Evolutionary conservation across 2,888 invertebrate species (phyloP).

Genomic region (Criorhina ranunculi): DNA sequence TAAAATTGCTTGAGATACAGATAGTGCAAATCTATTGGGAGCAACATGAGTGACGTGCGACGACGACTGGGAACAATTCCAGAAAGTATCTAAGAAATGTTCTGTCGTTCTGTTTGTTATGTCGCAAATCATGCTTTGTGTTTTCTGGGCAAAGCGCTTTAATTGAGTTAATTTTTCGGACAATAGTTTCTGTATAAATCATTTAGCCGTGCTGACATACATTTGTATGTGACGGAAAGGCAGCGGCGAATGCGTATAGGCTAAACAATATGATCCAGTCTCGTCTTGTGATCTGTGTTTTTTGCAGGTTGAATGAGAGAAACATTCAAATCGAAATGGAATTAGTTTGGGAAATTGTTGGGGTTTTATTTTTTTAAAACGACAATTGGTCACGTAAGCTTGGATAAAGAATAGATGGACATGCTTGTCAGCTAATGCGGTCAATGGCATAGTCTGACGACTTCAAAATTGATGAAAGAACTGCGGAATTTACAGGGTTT

Average conservation of each 20-base stretch:
- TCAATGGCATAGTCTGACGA: conserved; percentile 37
- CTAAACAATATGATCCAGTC: conserved; percentile 22
- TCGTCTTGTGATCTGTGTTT: conserved; percentile 25
- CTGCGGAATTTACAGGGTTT: background rate
- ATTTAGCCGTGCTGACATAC: conserved; percentile 21
- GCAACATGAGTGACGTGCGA: conserved; percentile 6
- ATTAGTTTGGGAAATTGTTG: conserved; percentile 33
- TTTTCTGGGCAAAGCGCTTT: conserved; percentile 39
- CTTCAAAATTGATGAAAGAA: conserved; percentile 18
- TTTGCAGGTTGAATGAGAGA: conserved; percentile 13
- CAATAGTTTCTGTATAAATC: conserved; percentile 46
- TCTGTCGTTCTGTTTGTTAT: conserved; percentile 13
- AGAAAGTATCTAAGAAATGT: conserved; percentile 28
- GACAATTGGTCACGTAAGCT: conserved; percentile 13
- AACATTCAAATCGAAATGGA: conserved; percentile 21
- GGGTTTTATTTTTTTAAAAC: background rate
- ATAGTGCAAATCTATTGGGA: conserved; percentile 51
- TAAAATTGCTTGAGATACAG: conserved; percentile 50
- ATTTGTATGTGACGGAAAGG: background rate
- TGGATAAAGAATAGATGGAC: conserved; percentile 34
- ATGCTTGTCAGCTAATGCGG: conserved; percentile 17
- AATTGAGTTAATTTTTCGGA: conserved; percentile 72
- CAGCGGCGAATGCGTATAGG: background rate
- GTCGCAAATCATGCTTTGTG: conserved; percentile 29
- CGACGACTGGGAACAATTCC: background rate